Evolutionary conservation across 2,888 invertebrate species (phyloP), one percentile per base, ranked within the genome.

Genomic region (Coronaproctus castanopsis): DNA sequence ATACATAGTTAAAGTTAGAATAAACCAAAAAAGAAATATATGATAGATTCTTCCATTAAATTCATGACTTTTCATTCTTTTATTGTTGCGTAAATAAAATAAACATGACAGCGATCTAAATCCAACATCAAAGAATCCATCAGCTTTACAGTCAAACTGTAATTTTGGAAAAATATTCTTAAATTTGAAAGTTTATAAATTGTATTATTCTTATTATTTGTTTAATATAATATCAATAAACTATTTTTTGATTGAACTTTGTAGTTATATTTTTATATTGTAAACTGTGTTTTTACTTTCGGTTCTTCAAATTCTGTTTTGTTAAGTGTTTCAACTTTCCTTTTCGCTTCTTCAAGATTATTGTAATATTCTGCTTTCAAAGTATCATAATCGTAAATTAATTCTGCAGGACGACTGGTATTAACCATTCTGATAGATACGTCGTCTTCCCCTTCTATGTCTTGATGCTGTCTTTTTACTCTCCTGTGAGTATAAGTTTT

Each of bases 351-450:
- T 2, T 58, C 48, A 19, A 58, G 21, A 53, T 53, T 36, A 22
- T 58, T 52, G 14, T 58, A 52, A 48, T 58, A 58, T 22, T 58
- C 58, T 5, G 20, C 36, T 53, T 58, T 58, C 10, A 58, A 58
- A 52, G 24, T 24, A 53, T 58, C 52, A 22, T 58, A 58, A 8
- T 58, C 58, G 54, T 58, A 58, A 3, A n/a, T 21, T 21, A 20
- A 24, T 49, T 54, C 54, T 14, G 58, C 36, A 14, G 20, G 2
- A 5, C 14, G 36, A 36, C 36, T 36, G 5, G 5, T 14, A 36
- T 36, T 36, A 8, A 36, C 14, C 8, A 36, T 36, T 5, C 36
- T 5, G 36, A 8, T 8, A 36, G 36, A 36, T 36, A 36, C 36
- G 36, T 5, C 36, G 8, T 36, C 36, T 36, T 36, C 36, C n/a